Evolutionary conservation across 2,797 vertebrate species (phyloP).

Genomic region (Harpagifer antarcticus): DNA sequence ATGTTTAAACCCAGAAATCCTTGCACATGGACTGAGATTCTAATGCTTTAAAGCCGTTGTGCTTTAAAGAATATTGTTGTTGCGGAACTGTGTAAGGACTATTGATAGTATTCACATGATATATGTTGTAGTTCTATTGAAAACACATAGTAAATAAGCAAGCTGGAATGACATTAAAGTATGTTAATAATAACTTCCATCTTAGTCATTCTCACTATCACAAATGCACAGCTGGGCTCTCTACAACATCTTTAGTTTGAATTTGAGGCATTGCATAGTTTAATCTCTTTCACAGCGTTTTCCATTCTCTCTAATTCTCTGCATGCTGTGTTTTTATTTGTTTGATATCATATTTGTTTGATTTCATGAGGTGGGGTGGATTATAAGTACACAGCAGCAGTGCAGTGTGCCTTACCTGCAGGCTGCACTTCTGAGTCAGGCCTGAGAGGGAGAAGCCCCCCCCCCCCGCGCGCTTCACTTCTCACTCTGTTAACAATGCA

Average conservation of each 20-base stretch:
- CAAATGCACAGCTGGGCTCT: conserved; percentile 28
- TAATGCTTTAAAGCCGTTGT: background rate
- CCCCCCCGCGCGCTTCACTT: conserved; percentile 14
- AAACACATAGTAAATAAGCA: conserved; percentile 14
- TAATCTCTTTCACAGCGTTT: conserved; percentile 27
- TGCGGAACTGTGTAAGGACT: too few relatives aligned
- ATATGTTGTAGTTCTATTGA: conserved; percentile 8
- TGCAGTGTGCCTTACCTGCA: conserved; percentile 31
- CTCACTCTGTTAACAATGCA: conserved; percentile 35
- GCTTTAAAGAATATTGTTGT: too few relatives aligned
- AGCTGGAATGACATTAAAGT: conserved; percentile 30
- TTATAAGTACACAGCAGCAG: conserved; percentile 30
- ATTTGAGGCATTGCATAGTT: conserved; percentile 23
- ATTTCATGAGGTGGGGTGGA: conserved; percentile 9
- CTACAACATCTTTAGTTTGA: conserved; percentile 15
- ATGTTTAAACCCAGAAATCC: background rate
- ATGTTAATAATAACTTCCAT: conserved; percentile 30
- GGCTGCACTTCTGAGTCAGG: conserved; percentile 40
- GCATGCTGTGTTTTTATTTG: conserved; percentile 28
- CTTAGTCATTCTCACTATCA: conserved; percentile 22
- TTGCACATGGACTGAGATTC: background rate
- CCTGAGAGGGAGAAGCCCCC: conserved; percentile 28
- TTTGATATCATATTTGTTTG: conserved; percentile 20
- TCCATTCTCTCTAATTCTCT: conserved; percentile 12
- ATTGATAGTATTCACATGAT: conserved; percentile 1